phyloP scores from a whole-genome alignment of 2,113 vertebrate genomes.

The Scolopax mira region DNA sequence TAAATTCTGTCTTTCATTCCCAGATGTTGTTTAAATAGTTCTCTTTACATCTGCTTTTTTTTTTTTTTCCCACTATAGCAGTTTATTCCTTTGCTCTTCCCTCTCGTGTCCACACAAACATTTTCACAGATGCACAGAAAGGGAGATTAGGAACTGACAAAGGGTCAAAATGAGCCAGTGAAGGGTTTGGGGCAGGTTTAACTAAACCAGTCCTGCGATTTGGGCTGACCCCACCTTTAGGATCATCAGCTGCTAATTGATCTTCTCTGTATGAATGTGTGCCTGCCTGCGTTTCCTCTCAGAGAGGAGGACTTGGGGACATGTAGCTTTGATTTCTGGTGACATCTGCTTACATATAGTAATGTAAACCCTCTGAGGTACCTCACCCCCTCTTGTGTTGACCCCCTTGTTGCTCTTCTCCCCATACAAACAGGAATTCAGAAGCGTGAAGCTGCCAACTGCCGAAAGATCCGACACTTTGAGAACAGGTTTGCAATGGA shows the following conservation, averaged over 20 bases:
- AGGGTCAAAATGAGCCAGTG: neutral
- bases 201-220: neutral
- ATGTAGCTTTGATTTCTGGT: neutral
- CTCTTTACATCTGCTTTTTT: neutral
- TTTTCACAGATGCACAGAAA: neutral
- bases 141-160: neutral
- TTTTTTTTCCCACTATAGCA: neutral
- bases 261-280: neutral
- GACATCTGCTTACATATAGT: neutral
- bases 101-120: rapidly evolving
- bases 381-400: neutral
- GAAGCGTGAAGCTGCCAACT: slow-evolving; percentile 87
- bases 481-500: slow-evolving; percentile 87
- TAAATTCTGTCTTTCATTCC: neutral
- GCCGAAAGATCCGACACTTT: slow-evolving; percentile 91
- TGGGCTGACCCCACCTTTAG: neutral
- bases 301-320: neutral
- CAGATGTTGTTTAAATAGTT: neutral
- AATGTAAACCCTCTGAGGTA: neutral
- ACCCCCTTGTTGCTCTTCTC: neutral
- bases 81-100: neutral
- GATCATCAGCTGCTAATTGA: neutral
- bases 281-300: neutral
- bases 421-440: slow-evolving; percentile 82
- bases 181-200: neutral